These are phyloP conservation scores for Drosophila crucigera DNA, from an alignment of 2,888 invertebrate genomes.

Conservation along the genomic window DNA sequence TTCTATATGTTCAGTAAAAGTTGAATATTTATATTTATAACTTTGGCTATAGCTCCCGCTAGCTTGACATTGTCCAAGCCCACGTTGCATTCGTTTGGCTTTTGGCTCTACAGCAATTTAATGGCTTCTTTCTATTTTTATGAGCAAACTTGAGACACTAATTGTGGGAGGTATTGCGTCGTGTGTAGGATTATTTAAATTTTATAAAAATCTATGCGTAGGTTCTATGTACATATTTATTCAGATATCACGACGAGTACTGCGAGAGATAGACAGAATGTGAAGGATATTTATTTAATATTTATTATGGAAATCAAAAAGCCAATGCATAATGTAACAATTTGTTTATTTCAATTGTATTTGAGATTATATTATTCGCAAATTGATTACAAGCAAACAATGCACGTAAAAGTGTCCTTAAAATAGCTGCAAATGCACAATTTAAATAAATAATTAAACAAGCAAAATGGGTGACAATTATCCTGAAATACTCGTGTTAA, in stretches of 20 bases:
- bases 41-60: neutral
- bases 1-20: too few species aligned
- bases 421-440: neutral
- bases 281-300: too few species aligned
- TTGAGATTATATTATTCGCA: neutral
- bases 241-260: too few species aligned
- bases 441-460: neutral
- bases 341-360: too few species aligned
- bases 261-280: too few species aligned
- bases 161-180: neutral
- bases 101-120: slow-evolving; percentile 15
- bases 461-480: neutral
- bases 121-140: slow-evolving; percentile 33
- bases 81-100: neutral
- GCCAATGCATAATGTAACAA: too few species aligned
- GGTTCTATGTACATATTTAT: neutral
- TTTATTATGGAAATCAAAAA: too few species aligned
- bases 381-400: neutral
- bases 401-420: neutral
- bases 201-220: neutral
- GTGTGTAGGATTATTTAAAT: neutral
- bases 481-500: neutral
- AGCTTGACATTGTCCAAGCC: neutral
- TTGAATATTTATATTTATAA: too few species aligned
- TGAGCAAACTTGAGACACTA: slow-evolving; percentile 12